Evolutionary conservation across 2,113 vertebrate genomes (phyloP), one percentile per base, ranked within the genome.

Genomic region (Lethenteron reissneri): DNA sequence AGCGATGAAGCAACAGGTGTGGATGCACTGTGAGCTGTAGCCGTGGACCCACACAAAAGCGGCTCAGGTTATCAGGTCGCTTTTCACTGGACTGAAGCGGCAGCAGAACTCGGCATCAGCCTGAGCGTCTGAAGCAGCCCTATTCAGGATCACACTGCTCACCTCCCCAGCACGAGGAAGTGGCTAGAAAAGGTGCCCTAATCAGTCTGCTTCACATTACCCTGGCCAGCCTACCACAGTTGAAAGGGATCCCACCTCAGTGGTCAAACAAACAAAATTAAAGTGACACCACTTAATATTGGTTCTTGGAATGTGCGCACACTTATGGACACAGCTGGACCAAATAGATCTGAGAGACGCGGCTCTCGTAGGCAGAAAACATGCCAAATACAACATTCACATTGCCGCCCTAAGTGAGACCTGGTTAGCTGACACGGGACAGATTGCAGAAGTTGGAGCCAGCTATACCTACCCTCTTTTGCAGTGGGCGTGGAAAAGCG

Each of bases 11-110:
- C 60, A 64, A 64, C 60, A 64, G 60, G 17, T 8, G 60, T 64
- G 60, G 60, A 64, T 64, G 17, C 60, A 64, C 14, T 64, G 60
- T 14, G 60, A 64, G 60, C 60, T 64, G 60, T 64, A 64, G 60
- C 14, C 17, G 60, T 64, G 60, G 17, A 64, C 14, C 60, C 17
- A 19, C 60, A 64, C 60, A 64, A 14, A 8, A 19, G 60, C 60
- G 8, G 60, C 17, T 64, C 60, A 64, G 60, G 60, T 64, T 15
- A 64, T 64, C 14, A 6, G 60, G 60, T 64, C 60, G 60, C 17
- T 7, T 64, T 64, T 64, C 60, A 64, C 60, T 64, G 5, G 14
- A 64, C 14, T 14, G 60, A 64, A 64, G 60, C 60, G 17, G 60
- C 14, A 64, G 60, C 17, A 19, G 60, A 64, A 64, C 60, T 64